Base-by-base conservation (phyloP, 2,888 invertebrate genomes). In the Epinotia bilunana region DNA sequence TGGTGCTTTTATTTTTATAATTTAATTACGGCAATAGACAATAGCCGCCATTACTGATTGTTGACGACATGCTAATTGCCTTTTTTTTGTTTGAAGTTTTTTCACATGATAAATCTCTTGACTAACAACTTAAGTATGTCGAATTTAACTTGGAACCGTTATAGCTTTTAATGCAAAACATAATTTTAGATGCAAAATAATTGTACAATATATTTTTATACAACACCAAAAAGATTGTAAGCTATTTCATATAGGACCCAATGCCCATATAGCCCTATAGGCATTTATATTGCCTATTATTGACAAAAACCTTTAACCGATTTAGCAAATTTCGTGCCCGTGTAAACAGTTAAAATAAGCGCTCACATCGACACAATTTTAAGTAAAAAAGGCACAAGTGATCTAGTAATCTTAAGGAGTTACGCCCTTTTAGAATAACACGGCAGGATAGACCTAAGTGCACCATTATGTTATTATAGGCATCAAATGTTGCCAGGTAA, bases 401-500 rank as follows among this genome's bases (percentile, higher is more conserved):
- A 5, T 13, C 16, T 2, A 23, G 11, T 11, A 4, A 3, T n/a
- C n/a, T 1, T 20, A 46, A 0, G 9, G 23, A 60, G 23, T 23
- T 60, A 46, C n/a, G 60, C 16, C 20, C 13, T 69, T 69, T 69
- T 28, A 60, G 43, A 68, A 11, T n/a, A 58, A 46, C 7, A n/a
- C 6, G 16, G 28, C 3, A 60, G 20, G 33, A 23, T 58, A 69
- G 69, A 58, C 69, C 69, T 90, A 89, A 91, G 86, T 89, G 89
- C 86, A 86, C 88, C 87, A 92, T 92, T 92, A 92, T 90, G 89
- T 90, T 92, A 92, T 92, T 92, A 92, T 89, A 91, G 87, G 86
- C 90, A 91, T 91, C 90, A 89, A 90, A 90, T 86, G 91, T 92
- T 91, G 91, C 92, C 90, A 86, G 87, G 87, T 92, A 92, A 92